Conservation (phyloP, 2,113 vertebrate species). For the Oxyura jamaicensis region DNA sequence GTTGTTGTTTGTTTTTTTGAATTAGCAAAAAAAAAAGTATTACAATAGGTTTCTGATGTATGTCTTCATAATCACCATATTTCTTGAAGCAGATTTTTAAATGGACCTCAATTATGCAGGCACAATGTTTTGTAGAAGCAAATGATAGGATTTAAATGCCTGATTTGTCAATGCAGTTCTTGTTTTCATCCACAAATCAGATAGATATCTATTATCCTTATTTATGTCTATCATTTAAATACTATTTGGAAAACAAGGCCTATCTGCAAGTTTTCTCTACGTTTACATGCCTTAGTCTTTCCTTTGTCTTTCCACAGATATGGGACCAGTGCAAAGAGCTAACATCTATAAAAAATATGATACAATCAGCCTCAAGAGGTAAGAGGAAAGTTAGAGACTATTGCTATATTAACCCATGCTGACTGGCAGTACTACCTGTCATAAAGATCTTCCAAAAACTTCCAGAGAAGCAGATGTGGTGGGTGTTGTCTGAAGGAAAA, state of each 20-base stretch:
- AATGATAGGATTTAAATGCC: background rate
- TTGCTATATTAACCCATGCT: background rate
- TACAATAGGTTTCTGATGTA: background rate
- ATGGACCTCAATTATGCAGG: background rate
- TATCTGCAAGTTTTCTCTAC: background rate
- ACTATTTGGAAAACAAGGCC: background rate
- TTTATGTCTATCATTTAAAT: background rate
- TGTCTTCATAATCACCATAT: background rate
- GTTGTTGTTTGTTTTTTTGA: background rate
- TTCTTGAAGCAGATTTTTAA: background rate
- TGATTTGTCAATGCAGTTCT: slow-evolving; percentile 2
- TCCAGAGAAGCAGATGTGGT: background rate
- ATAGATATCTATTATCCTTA: background rate
- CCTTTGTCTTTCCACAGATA: background rate
- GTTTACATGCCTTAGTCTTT: background rate
- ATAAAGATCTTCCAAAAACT: background rate
- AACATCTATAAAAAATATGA: background rate
- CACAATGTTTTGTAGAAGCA: background rate
- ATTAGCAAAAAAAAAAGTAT: background rate
- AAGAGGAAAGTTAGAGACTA: background rate
- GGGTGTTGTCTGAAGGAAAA: background rate
- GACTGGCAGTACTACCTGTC: background rate
- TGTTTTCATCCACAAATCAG: background rate
- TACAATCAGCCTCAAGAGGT: background rate
- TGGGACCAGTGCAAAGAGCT: background rate